These are phyloP conservation scores for Mayetiola destructor DNA, from an alignment of 2,888 invertebrate species.

Conservation along the genomic window DNA sequence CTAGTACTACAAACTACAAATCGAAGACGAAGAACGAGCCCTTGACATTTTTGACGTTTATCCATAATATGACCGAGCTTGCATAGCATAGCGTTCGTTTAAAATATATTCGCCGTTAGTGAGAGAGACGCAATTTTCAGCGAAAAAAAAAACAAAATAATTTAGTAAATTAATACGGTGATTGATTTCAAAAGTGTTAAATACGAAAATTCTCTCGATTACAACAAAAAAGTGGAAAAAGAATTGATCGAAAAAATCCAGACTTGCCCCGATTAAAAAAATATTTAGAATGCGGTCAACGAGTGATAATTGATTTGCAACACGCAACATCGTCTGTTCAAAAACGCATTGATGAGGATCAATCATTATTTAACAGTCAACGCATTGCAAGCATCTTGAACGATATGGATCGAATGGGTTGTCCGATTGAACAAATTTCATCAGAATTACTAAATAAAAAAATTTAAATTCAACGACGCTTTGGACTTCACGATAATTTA, in stretches of 20 bases:
- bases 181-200: not conserved
- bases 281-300: not conserved
- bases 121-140: not conserved
- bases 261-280: not conserved
- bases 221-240: not conserved
- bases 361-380: not conserved
- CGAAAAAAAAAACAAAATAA: not conserved
- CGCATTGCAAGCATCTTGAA: not conserved
- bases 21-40: too few relatives aligned
- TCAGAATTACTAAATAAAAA: not conserved
- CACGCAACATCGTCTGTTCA: not conserved
- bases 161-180: not conserved
- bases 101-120: not conserved
- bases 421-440: not conserved
- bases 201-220: not conserved
- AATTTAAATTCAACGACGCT: conserved; percentile 8
- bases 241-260: not conserved
- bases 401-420: not conserved
- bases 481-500: too few relatives aligned
- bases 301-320: not conserved
- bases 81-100: not conserved
- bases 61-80: not conserved
- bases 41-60: not conserved
- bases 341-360: not conserved
- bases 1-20: too few relatives aligned